These are phyloP conservation scores for Diorhabda sublineata DNA, from an alignment of 1,140 invertebrate genomes.

Conservation along the genomic window DNA sequence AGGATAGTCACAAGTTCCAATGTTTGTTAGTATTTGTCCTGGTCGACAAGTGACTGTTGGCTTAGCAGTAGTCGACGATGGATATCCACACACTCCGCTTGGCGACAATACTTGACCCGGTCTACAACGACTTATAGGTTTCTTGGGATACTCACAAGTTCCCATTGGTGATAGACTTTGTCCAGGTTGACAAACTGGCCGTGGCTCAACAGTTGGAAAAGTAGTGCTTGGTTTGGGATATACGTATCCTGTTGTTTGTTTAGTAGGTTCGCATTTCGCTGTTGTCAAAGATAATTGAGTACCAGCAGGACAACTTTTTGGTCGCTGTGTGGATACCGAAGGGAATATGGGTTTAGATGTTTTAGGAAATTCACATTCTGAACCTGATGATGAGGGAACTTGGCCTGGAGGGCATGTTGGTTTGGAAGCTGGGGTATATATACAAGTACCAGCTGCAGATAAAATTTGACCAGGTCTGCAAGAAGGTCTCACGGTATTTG, in stretches of 20 bases:
- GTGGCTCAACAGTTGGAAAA: not conserved
- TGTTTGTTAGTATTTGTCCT: not conserved
- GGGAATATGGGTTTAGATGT: no score
- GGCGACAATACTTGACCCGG: slow-evolving; percentile 9
- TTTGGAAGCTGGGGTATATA: not conserved
- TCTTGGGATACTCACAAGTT: slow-evolving; percentile 3
- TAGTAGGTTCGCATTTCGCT: no score
- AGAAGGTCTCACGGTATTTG: not conserved
- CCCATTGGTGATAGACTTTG: slow-evolving; percentile 5
- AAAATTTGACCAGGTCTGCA: slow-evolving; percentile 11
- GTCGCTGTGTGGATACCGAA: no score
- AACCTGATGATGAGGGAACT: not conserved
- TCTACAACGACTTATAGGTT: not conserved
- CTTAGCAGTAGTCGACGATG: not conserved
- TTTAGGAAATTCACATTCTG: no score
- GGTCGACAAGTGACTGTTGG: slow-evolving; percentile 4
- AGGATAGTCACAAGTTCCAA: not conserved
- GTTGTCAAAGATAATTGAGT: no score
- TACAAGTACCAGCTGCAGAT: slow-evolving; percentile 1
- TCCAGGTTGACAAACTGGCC: not conserved
- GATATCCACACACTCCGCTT: slow-evolving; percentile 9
- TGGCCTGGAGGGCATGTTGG: not conserved
- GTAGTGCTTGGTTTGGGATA: no score
- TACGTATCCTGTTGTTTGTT: no score
- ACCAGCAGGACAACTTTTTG: no score